These are phyloP conservation scores for Menidia menidia DNA, from an alignment of 2,797 vertebrate species.

Conservation along the genomic window DNA sequence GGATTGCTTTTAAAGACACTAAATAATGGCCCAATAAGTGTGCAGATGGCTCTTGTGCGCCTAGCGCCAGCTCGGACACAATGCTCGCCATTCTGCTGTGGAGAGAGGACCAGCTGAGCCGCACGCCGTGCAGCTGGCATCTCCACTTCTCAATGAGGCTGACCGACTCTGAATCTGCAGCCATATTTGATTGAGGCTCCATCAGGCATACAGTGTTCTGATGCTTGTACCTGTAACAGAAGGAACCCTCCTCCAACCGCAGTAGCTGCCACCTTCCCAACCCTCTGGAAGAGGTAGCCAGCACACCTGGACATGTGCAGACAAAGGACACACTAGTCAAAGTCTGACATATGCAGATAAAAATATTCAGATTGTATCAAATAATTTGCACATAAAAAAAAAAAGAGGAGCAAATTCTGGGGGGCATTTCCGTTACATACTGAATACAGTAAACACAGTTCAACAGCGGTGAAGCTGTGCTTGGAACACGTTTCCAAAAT, in stretches of 20 bases:
- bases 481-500: too few relatives aligned
- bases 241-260: conserved; percentile 98
- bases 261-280: conserved; percentile 97
- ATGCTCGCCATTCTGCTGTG: conserved; percentile 19
- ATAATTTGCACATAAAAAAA: background rate
- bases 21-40: background rate
- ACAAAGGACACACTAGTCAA: too few relatives aligned
- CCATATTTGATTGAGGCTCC: background rate
- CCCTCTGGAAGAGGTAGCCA: conserved; percentile 98
- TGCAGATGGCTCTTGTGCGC: conserved; percentile 35
- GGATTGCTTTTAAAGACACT: background rate
- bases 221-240: conserved; percentile 89
- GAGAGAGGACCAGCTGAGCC: conserved; percentile 25
- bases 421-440: too few relatives aligned
- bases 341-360: background rate
- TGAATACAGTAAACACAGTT: too few relatives aligned
- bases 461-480: too few relatives aligned
- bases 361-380: background rate
- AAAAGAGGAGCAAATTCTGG: background rate
- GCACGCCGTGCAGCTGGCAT: conserved; percentile 21
- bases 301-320: conserved; percentile 88
- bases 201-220: background rate
- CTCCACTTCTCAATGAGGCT: background rate
- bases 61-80: conserved; percentile 33
- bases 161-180: background rate